A percentile compares a stretch with the other conserved stretches of the same genome.
phyloP scores from a whole-genome alignment of 2,797 vertebrate genomes.

The Rhincodon typus region DNA sequence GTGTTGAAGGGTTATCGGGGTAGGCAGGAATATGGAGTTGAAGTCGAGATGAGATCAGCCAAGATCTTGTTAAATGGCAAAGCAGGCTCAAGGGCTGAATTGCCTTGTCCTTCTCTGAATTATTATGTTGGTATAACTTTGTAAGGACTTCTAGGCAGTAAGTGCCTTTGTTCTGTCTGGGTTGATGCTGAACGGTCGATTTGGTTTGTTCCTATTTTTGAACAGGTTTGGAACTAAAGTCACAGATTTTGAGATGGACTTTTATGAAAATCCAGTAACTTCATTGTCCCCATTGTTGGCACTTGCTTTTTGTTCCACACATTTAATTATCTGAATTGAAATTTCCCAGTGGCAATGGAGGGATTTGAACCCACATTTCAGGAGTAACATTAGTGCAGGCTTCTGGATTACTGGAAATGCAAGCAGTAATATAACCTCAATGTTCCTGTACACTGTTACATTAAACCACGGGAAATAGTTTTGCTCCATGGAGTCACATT shows the following conservation, averaged over 20 bases:
- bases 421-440: neutral
- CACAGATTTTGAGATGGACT: neutral
- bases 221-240: neutral
- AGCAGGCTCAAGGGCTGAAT: too few relatives aligned
- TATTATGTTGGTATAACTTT: too few relatives aligned
- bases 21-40: too few relatives aligned
- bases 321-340: neutral
- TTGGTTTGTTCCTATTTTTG: too few relatives aligned
- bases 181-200: too few relatives aligned
- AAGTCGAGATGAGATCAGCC: too few relatives aligned
- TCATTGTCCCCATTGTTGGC: neutral
- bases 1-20: too few relatives aligned
- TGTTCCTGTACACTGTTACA: neutral
- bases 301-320: neutral
- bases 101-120: too few relatives aligned
- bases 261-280: neutral
- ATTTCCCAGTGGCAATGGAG: neutral
- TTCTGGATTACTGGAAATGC: neutral
- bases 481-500: neutral
- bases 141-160: too few relatives aligned
- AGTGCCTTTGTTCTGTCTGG: too few relatives aligned
- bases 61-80: too few relatives aligned
- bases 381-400: neutral
- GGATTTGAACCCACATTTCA: neutral
- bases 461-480: neutral